Base-by-base conservation (phyloP, 2,113 vertebrate species). In the Eublepharis macularius region DNA sequence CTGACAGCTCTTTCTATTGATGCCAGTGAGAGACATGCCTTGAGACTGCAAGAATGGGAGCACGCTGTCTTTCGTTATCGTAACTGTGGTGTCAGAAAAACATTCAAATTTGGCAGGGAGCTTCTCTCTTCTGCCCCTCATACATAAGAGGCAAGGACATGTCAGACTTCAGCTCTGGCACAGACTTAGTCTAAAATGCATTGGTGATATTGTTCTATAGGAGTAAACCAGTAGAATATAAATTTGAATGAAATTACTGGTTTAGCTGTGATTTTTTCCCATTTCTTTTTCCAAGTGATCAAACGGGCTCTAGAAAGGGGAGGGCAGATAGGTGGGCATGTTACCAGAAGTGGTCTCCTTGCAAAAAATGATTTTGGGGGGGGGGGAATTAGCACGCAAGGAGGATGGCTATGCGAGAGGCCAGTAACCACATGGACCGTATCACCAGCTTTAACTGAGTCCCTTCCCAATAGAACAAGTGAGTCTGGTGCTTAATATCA, bases 221-320 rank as follows among this genome's bases (percentile, higher is more conserved):
- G 80, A 49, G 32, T 78, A 63, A 72, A 90, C 5, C 45, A 85
- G 39, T 34, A 16, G 13, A 76, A 54, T 65, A 39, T 68, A 1
- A 14, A 68, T 88, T 91, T 88, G 72, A 82, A 91, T 89, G 1
- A 74, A 70, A 89, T 51, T 84, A 29, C 75, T 88, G 84, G 83
- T 86, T 88, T 66, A 60, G 76, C 69, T 43, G 87, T 74, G 49
- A 36, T 87, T 90, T 87, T 74, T 72, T 84, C 87, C 81, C 68
- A 75, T 90, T 41, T 45, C 32, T 39, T 41, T 21, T 3, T 14
- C 83, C 88, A 70, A 21, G 2, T 77, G 8, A 7, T 4, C 26
- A 66, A 45, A 81, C 39, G 51, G 4, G 74, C n/a, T n/a, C n/a
- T n/a, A n/a, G 14, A 14, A 3, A 0, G n/a, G n/a, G n/a, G 51